Evolutionary conservation across 1,140 invertebrate species (phyloP).

Genomic region (Drosophila tristis): DNA sequence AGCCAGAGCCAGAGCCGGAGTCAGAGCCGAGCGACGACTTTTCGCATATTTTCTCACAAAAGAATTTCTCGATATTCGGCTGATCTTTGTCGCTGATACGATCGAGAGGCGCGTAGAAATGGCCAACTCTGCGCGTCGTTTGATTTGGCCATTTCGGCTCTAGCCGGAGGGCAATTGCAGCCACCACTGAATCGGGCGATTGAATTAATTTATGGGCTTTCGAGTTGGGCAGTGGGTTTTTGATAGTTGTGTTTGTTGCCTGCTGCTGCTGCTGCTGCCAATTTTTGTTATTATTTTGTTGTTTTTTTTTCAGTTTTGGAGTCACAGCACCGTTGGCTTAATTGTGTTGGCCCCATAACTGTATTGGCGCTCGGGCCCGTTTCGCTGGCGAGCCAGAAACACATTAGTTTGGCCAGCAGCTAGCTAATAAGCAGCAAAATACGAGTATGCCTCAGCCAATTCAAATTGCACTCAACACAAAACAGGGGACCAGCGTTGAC

Average conservation of each 20-base stretch:
- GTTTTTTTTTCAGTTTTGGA: conserved; percentile 11
- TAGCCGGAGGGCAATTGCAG: conserved; percentile 67
- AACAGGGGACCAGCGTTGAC: conserved; percentile 39
- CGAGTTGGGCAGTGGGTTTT: conserved; percentile 35
- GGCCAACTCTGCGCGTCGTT: conserved; percentile 3
- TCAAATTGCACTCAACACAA: conserved; percentile 45
- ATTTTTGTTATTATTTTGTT: background rate
- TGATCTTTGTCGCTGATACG: conserved; percentile 19
- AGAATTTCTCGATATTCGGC: conserved; percentile 62
- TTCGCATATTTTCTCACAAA: conserved; percentile 78
- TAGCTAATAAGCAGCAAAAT: conserved; percentile 51
- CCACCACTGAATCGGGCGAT: conserved; percentile 37
- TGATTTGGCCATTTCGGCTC: conserved; percentile 52
- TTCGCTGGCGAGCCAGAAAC: conserved; percentile 9
- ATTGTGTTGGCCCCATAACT: conserved; percentile 39
- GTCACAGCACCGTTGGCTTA: conserved; percentile 1
- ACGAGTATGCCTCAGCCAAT: background rate
- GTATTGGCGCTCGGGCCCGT: conserved; percentile 31
- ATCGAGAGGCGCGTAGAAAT: conserved; percentile 23
- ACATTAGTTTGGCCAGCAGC: conserved; percentile 34
- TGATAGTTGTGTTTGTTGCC: conserved; percentile 38
- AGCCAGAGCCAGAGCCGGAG: background rate
- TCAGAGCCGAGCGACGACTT: conserved; percentile 36
- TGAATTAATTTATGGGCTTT: conserved; percentile 76
- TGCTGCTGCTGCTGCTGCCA: conserved; percentile 36